A percentile compares a stretch with the other conserved stretches of the same genome.
Conservation (phyloP, 2,113 vertebrate genomes). For the Aptenodytes patagonicus region DNA sequence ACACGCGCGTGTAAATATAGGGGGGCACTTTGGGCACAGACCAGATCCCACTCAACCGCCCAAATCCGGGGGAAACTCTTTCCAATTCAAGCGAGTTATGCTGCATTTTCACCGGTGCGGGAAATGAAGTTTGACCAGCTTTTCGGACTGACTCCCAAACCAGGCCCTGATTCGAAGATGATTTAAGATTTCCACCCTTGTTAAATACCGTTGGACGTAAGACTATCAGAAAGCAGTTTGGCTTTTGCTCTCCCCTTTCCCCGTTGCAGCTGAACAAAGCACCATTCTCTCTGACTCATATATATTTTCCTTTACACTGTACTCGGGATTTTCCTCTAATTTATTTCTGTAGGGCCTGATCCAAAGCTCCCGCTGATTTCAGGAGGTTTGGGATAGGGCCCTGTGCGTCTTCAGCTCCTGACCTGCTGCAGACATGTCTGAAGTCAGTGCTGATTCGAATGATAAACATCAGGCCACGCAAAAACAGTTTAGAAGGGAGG, state of each 20-base stretch:
- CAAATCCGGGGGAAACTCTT: neutral
- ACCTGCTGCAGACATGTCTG: neutral
- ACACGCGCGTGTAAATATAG: rapidly evolving
- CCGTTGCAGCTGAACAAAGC: slow-evolving; percentile 36
- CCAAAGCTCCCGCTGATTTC: neutral
- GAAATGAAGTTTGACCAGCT: neutral
- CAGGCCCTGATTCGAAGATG: neutral
- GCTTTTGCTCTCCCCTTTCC: slow-evolving; percentile 1
- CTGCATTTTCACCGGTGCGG: neutral
- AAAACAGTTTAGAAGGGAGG: neutral
- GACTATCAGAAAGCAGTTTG: neutral
- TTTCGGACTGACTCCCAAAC: neutral
- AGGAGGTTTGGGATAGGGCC: neutral
- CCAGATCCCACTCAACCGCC: neutral
- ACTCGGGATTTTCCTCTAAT: neutral
- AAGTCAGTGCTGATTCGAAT: neutral
- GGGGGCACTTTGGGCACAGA: neutral
- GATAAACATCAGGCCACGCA: neutral
- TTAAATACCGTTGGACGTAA: neutral
- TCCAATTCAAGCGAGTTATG: rapidly evolving
- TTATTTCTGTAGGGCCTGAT: slow-evolving; percentile 11
- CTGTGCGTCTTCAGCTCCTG: neutral
- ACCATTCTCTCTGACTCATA: neutral
- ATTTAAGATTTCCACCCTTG: neutral
- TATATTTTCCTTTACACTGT: slow-evolving; percentile 16